phyloP scores from a whole-genome alignment of 1,140 invertebrate genomes.

The Heliconius congener region DNA sequence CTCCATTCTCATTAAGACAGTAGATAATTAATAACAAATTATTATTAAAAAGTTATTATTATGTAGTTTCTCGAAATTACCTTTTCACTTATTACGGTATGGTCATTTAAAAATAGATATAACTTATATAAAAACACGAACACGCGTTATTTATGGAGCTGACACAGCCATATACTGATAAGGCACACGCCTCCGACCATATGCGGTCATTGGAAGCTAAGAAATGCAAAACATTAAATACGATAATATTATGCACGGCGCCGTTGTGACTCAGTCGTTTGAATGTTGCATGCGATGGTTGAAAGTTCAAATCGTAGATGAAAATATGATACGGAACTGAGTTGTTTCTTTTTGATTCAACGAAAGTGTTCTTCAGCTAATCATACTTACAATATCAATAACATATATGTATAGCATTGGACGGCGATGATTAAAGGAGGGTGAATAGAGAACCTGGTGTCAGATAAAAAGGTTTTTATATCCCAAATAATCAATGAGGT shows the following conservation, averaged over 20 bases:
- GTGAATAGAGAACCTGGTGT: no score
- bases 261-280: background rate
- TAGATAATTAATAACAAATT: no score
- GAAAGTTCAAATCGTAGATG: background rate
- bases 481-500: no score
- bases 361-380: no score
- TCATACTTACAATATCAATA: no score
- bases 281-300: background rate
- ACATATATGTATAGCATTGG: no score
- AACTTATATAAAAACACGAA: constrained; percentile 6
- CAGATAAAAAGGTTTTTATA: no score
- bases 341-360: no score
- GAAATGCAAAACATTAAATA: constrained; percentile 1
- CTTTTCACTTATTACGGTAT: background rate
- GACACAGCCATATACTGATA: background rate
- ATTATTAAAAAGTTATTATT: background rate
- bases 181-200: background rate
- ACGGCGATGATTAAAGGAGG: no score
- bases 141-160: constrained; percentile 1
- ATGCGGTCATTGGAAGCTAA: background rate
- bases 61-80: background rate
- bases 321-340: background rate
- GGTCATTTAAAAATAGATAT: constrained; percentile 10
- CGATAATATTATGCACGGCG: background rate
- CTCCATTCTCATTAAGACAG: no score